These are phyloP conservation scores for Polylopha cassiicola DNA, from an alignment of 2,888 invertebrate genomes.

Conservation along the genomic window DNA sequence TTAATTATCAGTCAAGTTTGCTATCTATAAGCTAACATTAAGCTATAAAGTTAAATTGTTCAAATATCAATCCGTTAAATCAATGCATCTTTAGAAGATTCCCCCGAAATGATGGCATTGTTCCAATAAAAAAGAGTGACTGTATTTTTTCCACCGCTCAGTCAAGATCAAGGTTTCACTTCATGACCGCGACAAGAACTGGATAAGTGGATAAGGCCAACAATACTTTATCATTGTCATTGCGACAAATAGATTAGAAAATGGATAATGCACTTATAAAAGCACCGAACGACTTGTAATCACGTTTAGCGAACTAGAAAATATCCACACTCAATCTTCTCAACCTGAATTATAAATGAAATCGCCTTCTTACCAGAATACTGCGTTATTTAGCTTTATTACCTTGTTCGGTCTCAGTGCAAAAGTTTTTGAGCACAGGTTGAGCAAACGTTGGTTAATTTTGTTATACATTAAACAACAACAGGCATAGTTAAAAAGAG, in stretches of 20 bases:
- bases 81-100: conserved; percentile 1
- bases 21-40: too few species aligned
- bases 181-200: conserved; percentile 11
- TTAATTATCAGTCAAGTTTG: too few species aligned
- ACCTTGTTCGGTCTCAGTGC: neutral
- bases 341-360: conserved; percentile 15
- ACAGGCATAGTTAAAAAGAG: neutral
- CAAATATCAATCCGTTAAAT: too few species aligned
- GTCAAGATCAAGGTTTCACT: conserved; percentile 35
- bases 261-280: conserved; percentile 42
- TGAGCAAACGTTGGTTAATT: neutral
- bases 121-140: conserved; percentile 11
- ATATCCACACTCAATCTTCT: conserved; percentile 23
- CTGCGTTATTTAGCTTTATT: neutral
- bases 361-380: conserved; percentile 5
- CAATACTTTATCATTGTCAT: conserved; percentile 16
- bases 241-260: conserved; percentile 15
- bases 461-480: neutral
- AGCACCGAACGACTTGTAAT: conserved; percentile 33
- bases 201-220: conserved; percentile 1
- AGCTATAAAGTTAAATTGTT: too few species aligned
- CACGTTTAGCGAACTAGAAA: conserved; percentile 35
- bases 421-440: neutral
- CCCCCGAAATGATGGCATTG: conserved; percentile 7
- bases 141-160: conserved; percentile 8